These are phyloP conservation scores for Pristionchus entomophagus DNA, from an alignment of 2,888 invertebrate species.

Conservation along the genomic window DNA sequence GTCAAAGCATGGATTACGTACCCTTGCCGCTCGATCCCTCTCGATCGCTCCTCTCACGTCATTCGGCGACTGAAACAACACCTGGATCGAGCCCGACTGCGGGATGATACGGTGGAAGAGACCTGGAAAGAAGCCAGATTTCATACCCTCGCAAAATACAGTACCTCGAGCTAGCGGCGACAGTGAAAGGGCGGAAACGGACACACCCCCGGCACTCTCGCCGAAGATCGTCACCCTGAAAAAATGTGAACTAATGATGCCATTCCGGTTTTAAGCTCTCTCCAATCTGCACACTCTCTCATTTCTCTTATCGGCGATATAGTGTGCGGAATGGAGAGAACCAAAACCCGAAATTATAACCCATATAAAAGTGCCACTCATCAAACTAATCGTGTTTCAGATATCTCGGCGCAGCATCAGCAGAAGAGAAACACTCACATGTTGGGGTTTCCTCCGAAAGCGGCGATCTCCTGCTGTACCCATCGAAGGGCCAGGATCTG, in stretches of 20 bases:
- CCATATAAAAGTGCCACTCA: too few relatives aligned
- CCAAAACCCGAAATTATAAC: too few relatives aligned
- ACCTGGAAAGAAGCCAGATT: not conserved
- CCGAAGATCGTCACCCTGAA: constrained; percentile 35
- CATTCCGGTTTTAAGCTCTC: too few relatives aligned
- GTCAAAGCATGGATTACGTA: not conserved
- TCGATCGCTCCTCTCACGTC: constrained; percentile 6
- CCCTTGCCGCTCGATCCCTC: not conserved
- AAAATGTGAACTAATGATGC: too few relatives aligned
- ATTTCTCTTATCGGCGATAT: too few relatives aligned
- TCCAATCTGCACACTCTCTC: too few relatives aligned
- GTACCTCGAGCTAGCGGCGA: constrained; percentile 30
- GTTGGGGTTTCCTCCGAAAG: not conserved
- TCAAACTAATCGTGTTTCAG: too few relatives aligned
- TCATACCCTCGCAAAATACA: too few relatives aligned
- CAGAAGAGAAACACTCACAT: not conserved
- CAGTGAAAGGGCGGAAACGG: constrained; percentile 13
- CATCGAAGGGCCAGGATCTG: constrained; percentile 33
- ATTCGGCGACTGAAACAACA: constrained; percentile 15
- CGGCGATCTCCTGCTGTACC: constrained; percentile 36
- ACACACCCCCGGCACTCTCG: constrained; percentile 1
- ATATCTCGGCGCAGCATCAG: too few relatives aligned
- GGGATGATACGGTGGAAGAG: constrained; percentile 21
- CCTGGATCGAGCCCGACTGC: constrained; percentile 14
- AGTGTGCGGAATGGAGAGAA: too few relatives aligned